These are phyloP conservation scores for Speoplatyrhinus poulsoni DNA, from an alignment of 2,113 vertebrate genomes.

Conservation along the genomic window DNA sequence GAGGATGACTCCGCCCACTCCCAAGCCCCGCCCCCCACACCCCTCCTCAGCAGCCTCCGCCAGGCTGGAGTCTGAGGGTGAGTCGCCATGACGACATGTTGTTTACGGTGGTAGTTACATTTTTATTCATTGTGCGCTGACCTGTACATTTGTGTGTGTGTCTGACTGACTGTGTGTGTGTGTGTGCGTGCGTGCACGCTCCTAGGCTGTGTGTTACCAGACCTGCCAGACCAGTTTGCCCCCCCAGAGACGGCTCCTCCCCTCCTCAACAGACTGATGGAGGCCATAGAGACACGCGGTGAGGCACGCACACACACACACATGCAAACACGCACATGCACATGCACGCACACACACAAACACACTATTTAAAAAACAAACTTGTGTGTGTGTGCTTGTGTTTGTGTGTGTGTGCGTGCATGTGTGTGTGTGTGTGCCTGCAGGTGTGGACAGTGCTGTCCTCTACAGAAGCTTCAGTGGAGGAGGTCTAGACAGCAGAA, in stretches of 20 bases:
- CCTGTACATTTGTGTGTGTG: too few species aligned
- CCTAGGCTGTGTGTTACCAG: slow-evolving; percentile 80
- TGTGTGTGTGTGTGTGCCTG: not conserved
- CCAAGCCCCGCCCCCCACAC: slow-evolving; percentile 81
- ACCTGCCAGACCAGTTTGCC: slow-evolving; percentile 90
- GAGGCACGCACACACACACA: not conserved
- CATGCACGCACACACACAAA: too few species aligned
- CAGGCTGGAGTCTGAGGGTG: slow-evolving; percentile 56
- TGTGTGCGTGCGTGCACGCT: slow-evolving; percentile 9
- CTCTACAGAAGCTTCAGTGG: slow-evolving; percentile 82
- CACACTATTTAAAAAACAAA: too few species aligned
- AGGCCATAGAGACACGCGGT: slow-evolving; percentile 93
- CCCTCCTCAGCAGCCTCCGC: slow-evolving; percentile 81
- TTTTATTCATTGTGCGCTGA: too few species aligned
- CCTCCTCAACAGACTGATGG: slow-evolving; percentile 86
- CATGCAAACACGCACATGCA: too few species aligned
- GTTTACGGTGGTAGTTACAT: too few species aligned
- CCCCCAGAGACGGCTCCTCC: slow-evolving; percentile 86
- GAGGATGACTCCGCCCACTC: slow-evolving; percentile 81
- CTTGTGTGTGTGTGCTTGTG: not conserved
- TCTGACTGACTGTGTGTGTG: too few species aligned
- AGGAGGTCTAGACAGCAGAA: slow-evolving; percentile 82
- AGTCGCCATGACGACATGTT: not conserved
- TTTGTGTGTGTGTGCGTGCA: not conserved
- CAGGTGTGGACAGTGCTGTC: slow-evolving; percentile 86